Evolutionary conservation across 2,113 vertebrate species (phyloP).

Genomic region (Oreochromis aureus): DNA sequence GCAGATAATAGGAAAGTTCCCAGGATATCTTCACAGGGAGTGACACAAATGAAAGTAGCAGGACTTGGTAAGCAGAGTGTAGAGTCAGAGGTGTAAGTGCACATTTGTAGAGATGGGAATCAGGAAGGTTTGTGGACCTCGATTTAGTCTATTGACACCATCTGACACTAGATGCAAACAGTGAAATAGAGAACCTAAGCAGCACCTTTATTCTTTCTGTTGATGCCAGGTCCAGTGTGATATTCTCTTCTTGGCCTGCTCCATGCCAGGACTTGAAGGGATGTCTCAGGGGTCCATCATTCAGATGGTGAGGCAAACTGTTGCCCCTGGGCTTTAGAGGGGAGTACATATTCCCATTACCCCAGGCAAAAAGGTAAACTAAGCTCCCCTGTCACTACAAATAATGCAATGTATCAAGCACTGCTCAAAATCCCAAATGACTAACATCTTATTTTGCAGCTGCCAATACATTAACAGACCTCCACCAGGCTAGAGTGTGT

Average conservation of each 20-base stretch:
- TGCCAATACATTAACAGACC: neutral
- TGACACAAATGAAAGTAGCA: neutral
- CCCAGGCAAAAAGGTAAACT: constrained; percentile 10
- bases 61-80: neutral
- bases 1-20: neutral
- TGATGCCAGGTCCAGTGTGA: constrained; percentile 13
- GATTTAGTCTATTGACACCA: neutral
- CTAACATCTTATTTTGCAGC: neutral
- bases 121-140: constrained; percentile 30
- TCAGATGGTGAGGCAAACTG: constrained; percentile 28
- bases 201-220: constrained; percentile 19
- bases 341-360: constrained; percentile 10
- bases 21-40: neutral
- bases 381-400: constrained; percentile 25
- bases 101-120: constrained; percentile 37
- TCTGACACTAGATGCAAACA: neutral
- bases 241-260: constrained; percentile 16
- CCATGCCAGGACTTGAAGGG: constrained; percentile 14
- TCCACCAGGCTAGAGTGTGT: neutral
- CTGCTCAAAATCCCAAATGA: neutral
- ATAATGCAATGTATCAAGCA: neutral
- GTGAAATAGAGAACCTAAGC: neutral
- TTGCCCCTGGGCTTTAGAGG: constrained; percentile 36
- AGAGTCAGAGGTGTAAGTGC: neutral
- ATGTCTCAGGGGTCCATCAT: constrained; percentile 18